Evolutionary conservation across 2,888 invertebrate genomes (phyloP), one percentile per base, ranked within the genome.

Genomic region (Ditula angustiorana): DNA sequence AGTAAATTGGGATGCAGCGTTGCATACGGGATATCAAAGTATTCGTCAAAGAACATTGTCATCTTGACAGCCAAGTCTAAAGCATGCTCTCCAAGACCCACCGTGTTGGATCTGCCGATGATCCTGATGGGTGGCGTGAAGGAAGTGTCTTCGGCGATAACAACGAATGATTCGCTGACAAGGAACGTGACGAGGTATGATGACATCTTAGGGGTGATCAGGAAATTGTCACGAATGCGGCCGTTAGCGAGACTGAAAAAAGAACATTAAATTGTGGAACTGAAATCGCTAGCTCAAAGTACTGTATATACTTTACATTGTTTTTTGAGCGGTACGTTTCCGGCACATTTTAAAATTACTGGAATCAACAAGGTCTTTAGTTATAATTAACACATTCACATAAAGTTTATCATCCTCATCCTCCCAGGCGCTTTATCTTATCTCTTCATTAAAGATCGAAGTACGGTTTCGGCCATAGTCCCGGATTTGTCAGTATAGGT

Each of bases 131-230:
- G 75, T 2, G 91, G 91, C 5, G 63, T 75, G 49, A 86, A 82
- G 1, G 83, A 74, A 0, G 70, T 77, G 35, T 91, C 75, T 68
- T 88, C 71, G 4, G 92, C 91, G 2, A 92, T 86, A 0, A 90
- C 87, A 70, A 73, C 70, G 68, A 92, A 92, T 0, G 84, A 79
- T 68, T 92, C 92, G 62, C 92, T 92, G 21, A 98, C 95, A 0
- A 97, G 94, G 80, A 98, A 96, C 0, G 98, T 98, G 0, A 98
- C 94, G 3, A 98, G 90, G 77, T 98, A 98, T 0, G 97, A 96
- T 2, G 97, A 96, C 96, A 98, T 97, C 61, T 79, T 82, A 0
- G 95, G 95, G 0, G 95, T 95, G 41, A 89, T 81, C 13, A 84
- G 71, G 75, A 95, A 95, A 28, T 83, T 75, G 11, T 84, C 83